Base-by-base conservation (phyloP, 2,888 invertebrate species). In the Lycophotia porphyrea region DNA sequence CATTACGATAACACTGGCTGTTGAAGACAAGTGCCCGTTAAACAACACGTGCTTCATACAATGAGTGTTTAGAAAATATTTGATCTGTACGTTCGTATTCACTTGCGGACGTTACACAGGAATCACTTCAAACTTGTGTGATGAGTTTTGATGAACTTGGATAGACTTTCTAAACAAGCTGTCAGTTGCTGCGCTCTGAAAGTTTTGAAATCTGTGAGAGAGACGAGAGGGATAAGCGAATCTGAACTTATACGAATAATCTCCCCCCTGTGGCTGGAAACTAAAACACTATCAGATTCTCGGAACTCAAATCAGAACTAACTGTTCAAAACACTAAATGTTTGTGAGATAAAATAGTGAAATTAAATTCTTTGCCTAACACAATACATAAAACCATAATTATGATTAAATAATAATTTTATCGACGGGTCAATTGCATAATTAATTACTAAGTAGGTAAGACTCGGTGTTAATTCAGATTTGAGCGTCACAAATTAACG, bases 11-110 rank as follows among this genome's bases (percentile, higher is more conserved):
- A 85, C 82, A 84, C 81, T 79, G 72, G 78, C 88, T 80, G 80
- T 88, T 87, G 78, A 85, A 90, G 88, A 88, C 91, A 89, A 91
- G 91, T 91, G 88, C 79, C 83, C 81, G 83, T 85, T 87, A 85
- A 80, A 82, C 78, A 77, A 87, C 89, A 87, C 88, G 88, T 89
- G 87, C 87, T 88, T 87, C 79, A 74, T 75, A 90, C 90, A 89
- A 91, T 87, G 86, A 88, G 85, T 89, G 90, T 91, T 92, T 92
- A 87, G 90, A 88, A 87, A 91, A 92, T 92, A 92, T 91, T 91
- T 88, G 84, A 91, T 89, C 90, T 89, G 88, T 87, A 86, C 84
- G 88, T 90, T 86, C 80, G 82, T 81, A 85, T 82, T 85, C 84
- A 81, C 75, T 84, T 72, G 80, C 69, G 77, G 81, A 81, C 85